Percentiles rank a stretch among this genome's conserved stretches.
Evolutionary conservation across 2,113 vertebrate species (phyloP).

Genomic region (Pleuronectes platessa): DNA sequence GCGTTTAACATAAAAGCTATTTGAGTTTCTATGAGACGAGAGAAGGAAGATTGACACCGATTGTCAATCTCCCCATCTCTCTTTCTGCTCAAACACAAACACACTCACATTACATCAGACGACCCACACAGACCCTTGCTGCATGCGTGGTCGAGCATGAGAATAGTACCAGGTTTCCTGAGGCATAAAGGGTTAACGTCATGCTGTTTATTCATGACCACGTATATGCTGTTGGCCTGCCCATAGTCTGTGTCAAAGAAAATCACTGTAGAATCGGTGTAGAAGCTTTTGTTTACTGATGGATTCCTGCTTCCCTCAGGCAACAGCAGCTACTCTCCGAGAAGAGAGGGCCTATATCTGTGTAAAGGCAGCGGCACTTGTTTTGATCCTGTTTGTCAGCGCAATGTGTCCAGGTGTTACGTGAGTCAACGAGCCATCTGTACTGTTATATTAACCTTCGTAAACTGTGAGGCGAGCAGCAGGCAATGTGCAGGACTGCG

Average conservation of each 20-base stretch:
- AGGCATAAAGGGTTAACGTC: constrained; percentile 61
- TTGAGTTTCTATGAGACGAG: constrained; percentile 39
- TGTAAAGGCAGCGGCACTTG: constrained; percentile 23
- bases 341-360: constrained; percentile 32
- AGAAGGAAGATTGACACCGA: constrained; percentile 11
- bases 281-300: constrained; percentile 56
- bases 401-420: constrained; percentile 58
- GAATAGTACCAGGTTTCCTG: constrained; percentile 48
- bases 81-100: constrained; percentile 43
- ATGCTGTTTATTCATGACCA: constrained; percentile 62
- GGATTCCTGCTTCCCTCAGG: constrained; percentile 43
- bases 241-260: constrained; percentile 61
- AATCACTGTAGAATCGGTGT: constrained; percentile 67
- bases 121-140: constrained; percentile 53
- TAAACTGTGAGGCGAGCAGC: constrained; percentile 44
- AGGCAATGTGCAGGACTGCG: constrained; percentile 15
- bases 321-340: constrained; percentile 28
- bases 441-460: constrained; percentile 52
- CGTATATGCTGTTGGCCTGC: constrained; percentile 52
- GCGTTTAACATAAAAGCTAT: constrained; percentile 34
- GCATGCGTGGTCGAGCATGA: constrained; percentile 35
- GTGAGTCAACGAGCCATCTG: constrained; percentile 58
- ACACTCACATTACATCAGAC: constrained; percentile 33
- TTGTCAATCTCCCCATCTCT: constrained; percentile 9
- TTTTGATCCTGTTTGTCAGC: constrained; percentile 46